phyloP scores from a whole-genome alignment of 2,113 vertebrate genomes.

The Trachemys scripta region DNA sequence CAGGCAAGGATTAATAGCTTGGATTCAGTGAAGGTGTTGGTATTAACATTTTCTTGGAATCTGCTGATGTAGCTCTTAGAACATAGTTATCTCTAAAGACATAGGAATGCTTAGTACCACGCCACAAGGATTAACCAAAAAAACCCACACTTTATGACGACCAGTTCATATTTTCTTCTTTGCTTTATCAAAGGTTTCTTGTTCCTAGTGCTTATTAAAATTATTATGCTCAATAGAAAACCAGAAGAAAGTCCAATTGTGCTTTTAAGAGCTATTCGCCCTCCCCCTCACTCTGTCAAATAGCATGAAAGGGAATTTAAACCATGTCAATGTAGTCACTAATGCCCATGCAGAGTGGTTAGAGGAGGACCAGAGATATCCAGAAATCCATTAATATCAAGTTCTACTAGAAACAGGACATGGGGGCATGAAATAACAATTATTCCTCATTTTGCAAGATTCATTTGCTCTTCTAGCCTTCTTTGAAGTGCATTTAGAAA shows the following conservation, averaged over 20 bases:
- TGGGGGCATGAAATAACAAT: neutral
- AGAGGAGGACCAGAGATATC: neutral
- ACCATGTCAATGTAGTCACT: neutral
- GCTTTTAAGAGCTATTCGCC: neutral
- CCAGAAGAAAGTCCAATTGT: fast-evolving
- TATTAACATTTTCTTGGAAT: neutral
- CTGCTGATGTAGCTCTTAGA: neutral
- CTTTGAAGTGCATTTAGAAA: neutral
- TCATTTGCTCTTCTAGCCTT: neutral
- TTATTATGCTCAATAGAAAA: neutral
- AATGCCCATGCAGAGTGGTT: neutral
- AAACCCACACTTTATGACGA: neutral
- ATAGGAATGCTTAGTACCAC: neutral
- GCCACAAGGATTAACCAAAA: neutral
- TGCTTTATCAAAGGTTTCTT: neutral
- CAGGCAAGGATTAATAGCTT: neutral
- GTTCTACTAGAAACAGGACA: neutral
- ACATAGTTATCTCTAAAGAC: neutral
- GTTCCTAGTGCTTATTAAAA: neutral
- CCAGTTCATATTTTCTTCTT: neutral
- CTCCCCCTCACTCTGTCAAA: neutral
- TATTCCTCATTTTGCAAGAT: neutral
- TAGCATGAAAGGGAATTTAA: neutral
- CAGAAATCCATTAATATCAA: neutral
- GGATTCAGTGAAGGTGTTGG: neutral